A percentile compares a stretch with the other conserved stretches of the same genome.
These are phyloP conservation scores for Himalopsyche tibetana DNA, from an alignment of 2,888 invertebrate genomes.

Conservation along the genomic window DNA sequence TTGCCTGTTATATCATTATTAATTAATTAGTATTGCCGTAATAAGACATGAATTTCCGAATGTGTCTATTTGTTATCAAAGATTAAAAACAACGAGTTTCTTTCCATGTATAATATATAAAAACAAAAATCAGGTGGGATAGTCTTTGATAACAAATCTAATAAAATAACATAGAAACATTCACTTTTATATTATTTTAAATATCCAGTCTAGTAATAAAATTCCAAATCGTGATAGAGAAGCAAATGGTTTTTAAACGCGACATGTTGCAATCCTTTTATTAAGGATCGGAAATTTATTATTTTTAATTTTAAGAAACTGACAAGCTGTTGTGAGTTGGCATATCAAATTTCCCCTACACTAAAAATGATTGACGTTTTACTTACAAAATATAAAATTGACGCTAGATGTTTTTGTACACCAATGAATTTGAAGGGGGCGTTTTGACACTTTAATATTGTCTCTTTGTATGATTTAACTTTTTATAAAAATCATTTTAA, in stretches of 20 bases:
- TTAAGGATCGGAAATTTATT: slow-evolving; percentile 59
- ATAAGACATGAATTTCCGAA: no score
- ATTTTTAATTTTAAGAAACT: slow-evolving; percentile 58
- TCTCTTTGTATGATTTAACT: slow-evolving; percentile 1
- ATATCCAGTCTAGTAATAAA: not conserved
- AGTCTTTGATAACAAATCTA: no score
- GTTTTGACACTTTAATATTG: slow-evolving; percentile 32
- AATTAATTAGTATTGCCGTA: no score
- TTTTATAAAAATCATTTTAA: not conserved
- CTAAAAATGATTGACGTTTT: slow-evolving; percentile 51
- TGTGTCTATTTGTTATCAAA: no score
- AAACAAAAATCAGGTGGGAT: no score
- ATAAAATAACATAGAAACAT: no score
- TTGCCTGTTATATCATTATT: no score
- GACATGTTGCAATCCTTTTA: slow-evolving; percentile 56
- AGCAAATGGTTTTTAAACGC: slow-evolving; percentile 12
- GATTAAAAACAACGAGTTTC: no score
- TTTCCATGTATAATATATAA: no score
- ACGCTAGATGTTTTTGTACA: not conserved
- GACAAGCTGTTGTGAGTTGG: slow-evolving; percentile 56
- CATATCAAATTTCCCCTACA: slow-evolving; percentile 41
- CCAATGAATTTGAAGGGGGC: not conserved
- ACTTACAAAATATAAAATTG: slow-evolving; percentile 35
- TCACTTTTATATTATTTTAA: no score
- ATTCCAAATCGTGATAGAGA: not conserved